Evolutionary conservation across 2,113 vertebrate genomes (phyloP).

Genomic region (Amphilophus citrinellus): DNA sequence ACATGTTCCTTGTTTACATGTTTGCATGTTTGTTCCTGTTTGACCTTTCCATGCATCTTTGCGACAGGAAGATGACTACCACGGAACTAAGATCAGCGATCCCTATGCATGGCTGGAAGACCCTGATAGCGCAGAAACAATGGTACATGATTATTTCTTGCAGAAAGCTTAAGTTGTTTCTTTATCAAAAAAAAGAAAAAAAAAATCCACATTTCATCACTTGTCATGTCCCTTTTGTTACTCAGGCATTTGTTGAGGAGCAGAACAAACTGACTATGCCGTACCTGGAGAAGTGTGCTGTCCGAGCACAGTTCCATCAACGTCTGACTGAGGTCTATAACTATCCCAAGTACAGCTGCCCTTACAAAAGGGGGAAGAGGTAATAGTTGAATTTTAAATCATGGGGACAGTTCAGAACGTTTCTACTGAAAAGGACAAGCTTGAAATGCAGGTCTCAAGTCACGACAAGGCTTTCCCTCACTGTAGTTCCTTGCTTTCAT

Average conservation of each 20-base stretch:
- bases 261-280: constrained; percentile 84
- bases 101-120: constrained; percentile 83
- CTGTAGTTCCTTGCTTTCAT: constrained; percentile 1
- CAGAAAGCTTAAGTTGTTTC: neutral
- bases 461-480: neutral
- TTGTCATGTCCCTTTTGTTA: neutral
- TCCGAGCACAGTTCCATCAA: constrained; percentile 70
- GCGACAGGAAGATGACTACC: constrained; percentile 77
- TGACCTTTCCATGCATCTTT: neutral
- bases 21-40: neutral
- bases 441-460: neutral
- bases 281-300: constrained; percentile 77
- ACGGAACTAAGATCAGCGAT: constrained; percentile 75
- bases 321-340: constrained; percentile 83
- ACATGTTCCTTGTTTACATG: neutral
- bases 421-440: neutral
- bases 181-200: accelerated
- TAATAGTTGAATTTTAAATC: constrained; percentile 15
- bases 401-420: neutral
- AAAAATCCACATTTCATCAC: neutral
- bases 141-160: constrained; percentile 48
- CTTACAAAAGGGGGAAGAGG: constrained; percentile 81
- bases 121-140: constrained; percentile 77
- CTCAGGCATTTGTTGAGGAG: constrained; percentile 81
- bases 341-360: constrained; percentile 85